Evolutionary conservation across 1,140 invertebrate species (phyloP), one percentile per base, ranked within the genome.

Genomic region (Leguminivora glycinivorella): DNA sequence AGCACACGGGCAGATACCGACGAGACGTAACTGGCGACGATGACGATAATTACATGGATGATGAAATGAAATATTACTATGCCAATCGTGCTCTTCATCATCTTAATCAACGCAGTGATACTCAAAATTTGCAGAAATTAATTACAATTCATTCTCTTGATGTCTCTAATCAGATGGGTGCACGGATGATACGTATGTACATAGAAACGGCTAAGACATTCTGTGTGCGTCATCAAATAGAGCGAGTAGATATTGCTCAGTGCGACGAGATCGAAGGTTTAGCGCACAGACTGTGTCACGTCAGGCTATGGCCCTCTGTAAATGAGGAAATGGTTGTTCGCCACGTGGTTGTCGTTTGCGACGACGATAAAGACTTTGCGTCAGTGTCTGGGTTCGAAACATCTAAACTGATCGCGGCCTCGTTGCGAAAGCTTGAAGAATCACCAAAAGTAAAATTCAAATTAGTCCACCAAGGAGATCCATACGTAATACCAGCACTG

Each of bases 151-250:
- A 87, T 73, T 72, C 79, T 66, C 72, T 79, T 70, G 70, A 81
- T 70, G 77, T 47, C 5, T 77, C 71, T 69, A 71, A 73, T 0
- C 82, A 79, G 19, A 86, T 85, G 82, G 75, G 77, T 63, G 70
- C 74, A 1, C 67, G 68, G 67, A 78, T 82, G 52, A 70, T 87
- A 1, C 74, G 77, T 70, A 86, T 89, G 83, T 89, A 80, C 67
- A 79, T 89, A n/a, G 87, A 89, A 84, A 79, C 81, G 29, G 84
- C 83, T 1, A 77, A 77, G 56, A 89, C 87, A 5, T 87, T 77
- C 68, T 89, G 87, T 67, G 71, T 89, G 56, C 70, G 77, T 26
- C 73, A 81, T 69, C 70, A 82, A 52, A 72, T 79, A 63, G 76
- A 22, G 47, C 19, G 77, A 38, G 66, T 66, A 6, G 72, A 83